These are phyloP conservation scores for Metopolophium dirhodum DNA, from an alignment of 1,140 invertebrate genomes.

Conservation along the genomic window DNA sequence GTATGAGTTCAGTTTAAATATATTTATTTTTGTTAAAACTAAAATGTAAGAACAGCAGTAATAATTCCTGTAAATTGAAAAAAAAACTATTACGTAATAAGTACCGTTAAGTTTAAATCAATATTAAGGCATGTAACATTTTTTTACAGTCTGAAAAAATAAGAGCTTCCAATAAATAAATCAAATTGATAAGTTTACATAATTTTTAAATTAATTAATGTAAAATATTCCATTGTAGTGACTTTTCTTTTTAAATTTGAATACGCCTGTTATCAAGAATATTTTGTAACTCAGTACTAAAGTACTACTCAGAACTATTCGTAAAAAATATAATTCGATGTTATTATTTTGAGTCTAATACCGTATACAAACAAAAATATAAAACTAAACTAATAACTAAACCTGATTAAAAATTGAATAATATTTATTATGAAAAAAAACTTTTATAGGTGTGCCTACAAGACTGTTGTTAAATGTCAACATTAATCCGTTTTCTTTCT, in stretches of 20 bases:
- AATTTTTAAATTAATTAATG: too few species aligned
- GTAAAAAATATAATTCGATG: neutral
- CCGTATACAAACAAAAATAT: neutral
- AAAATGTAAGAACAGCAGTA: neutral
- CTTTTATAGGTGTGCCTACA: neutral
- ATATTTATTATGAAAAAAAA: neutral
- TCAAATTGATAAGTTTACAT: neutral
- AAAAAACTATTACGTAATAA: too few species aligned
- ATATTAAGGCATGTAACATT: too few species aligned
- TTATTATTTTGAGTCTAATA: neutral
- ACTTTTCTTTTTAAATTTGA: neutral
- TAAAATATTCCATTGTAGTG: neutral
- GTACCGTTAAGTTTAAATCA: too few species aligned
- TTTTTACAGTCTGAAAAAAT: neutral
- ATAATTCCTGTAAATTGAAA: neutral
- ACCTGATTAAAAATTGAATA: conserved; percentile 5
- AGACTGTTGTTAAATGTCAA: neutral
- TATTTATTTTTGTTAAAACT: neutral
- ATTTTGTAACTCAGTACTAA: neutral
- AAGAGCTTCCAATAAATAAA: neutral
- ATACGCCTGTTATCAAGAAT: neutral
- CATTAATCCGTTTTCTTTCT: neutral
- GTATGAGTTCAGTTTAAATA: neutral
- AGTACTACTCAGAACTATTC: neutral
- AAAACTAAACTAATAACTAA: neutral